Percentiles rank a stretch among this genome's conserved stretches.
Evolutionary conservation across 2,113 vertebrate genomes (phyloP).

Genomic region (Forbesichthys agassizii): DNA sequence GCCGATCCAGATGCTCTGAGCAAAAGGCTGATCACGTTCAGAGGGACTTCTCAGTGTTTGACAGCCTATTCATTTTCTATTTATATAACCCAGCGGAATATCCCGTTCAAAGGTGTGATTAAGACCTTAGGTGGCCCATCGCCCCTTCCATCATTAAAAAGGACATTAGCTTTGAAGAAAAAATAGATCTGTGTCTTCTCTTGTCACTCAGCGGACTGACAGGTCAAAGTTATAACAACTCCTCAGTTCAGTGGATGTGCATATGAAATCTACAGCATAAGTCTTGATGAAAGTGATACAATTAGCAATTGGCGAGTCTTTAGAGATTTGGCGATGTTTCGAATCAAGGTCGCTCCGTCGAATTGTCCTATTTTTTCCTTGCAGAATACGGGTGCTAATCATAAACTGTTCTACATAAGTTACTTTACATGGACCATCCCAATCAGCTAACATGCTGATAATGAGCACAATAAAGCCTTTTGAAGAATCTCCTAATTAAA

Average conservation of each 20-base stretch:
- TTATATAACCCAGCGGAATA: constrained; percentile 46
- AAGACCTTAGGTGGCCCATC: constrained; percentile 50
- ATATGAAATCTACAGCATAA: constrained; percentile 61
- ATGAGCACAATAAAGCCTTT: constrained; percentile 59
- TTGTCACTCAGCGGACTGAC: constrained; percentile 37
- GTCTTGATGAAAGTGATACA: constrained; percentile 69
- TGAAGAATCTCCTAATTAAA: constrained; percentile 40
- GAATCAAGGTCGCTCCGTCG: constrained; percentile 70
- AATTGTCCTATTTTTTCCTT: constrained; percentile 68
- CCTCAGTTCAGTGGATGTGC: constrained; percentile 42
- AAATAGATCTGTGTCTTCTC: constrained; percentile 45
- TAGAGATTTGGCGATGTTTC: constrained; percentile 64
- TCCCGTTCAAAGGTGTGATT: constrained; percentile 61
- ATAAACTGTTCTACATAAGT: constrained; percentile 69
- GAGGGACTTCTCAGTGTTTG: constrained; percentile 37
- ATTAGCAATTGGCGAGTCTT: constrained; percentile 69
- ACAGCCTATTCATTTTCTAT: constrained; percentile 61
- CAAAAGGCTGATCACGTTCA: constrained; percentile 55
- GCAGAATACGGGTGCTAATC: constrained; percentile 61
- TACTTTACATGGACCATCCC: constrained; percentile 54
- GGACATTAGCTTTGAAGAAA: constrained; percentile 32
- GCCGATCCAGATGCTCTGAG: constrained; percentile 48
- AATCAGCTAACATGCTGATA: constrained; percentile 38
- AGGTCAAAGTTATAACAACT: constrained; percentile 51
- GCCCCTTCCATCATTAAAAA: constrained; percentile 53